Evolutionary conservation across 1,140 invertebrate genomes (phyloP).

Genomic region (Thaumetopoea pityocampa): DNA sequence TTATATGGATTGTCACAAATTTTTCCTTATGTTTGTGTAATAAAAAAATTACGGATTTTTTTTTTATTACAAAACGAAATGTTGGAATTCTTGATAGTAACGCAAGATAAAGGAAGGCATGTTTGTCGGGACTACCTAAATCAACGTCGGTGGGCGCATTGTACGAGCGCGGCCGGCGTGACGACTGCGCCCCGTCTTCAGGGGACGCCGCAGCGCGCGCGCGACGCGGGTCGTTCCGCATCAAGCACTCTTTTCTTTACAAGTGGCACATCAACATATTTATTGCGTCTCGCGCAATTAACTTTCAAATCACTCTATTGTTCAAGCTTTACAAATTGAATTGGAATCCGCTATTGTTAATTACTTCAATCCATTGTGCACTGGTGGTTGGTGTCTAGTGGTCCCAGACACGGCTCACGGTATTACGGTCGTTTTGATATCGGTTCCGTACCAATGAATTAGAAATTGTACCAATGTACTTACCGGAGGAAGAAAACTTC

Average conservation of each 20-base stretch:
- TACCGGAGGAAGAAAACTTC: too few relatives aligned
- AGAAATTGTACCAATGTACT: too few relatives aligned
- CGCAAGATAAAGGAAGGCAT: constrained; percentile 57
- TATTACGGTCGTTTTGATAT: too few relatives aligned
- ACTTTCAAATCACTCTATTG: constrained; percentile 46
- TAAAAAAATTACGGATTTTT: not conserved
- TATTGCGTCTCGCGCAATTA: constrained; percentile 64
- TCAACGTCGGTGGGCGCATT: constrained; percentile 48
- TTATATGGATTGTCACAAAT: too few relatives aligned
- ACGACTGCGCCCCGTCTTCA: constrained; percentile 55
- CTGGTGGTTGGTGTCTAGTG: too few relatives aligned
- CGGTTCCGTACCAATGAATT: too few relatives aligned
- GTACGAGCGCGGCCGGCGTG: constrained; percentile 46
- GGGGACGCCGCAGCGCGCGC: constrained; percentile 11
- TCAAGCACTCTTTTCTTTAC: constrained; percentile 48
- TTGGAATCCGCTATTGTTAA: constrained; percentile 7
- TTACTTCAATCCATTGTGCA: not conserved
- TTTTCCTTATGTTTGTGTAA: too few relatives aligned
- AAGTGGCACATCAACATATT: constrained; percentile 56
- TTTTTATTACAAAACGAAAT: constrained; percentile 4
- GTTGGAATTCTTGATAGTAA: constrained; percentile 46
- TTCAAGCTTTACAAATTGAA: constrained; percentile 20
- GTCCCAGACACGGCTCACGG: too few relatives aligned
- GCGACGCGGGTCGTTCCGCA: constrained; percentile 44
- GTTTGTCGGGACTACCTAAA: constrained; percentile 58